These are phyloP conservation scores for Halictus rubicundus DNA, from an alignment of 1,140 invertebrate species.

Conservation along the genomic window DNA sequence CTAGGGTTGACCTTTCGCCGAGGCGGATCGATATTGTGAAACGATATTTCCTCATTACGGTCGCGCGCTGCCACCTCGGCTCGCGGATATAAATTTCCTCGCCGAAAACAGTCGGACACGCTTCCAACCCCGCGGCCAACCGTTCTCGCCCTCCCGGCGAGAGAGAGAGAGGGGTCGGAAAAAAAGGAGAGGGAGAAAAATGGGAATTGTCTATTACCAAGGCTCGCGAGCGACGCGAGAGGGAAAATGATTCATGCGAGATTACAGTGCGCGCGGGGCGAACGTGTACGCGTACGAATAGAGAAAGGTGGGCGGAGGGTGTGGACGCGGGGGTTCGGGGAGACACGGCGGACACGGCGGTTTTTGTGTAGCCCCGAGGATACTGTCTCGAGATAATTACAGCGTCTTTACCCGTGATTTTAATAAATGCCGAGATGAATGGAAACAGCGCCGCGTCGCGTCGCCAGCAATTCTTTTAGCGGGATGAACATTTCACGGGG, in stretches of 20 bases:
- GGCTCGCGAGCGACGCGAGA: not conserved
- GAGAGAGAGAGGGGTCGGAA: not conserved
- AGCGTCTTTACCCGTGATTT: slow-evolving; percentile 42
- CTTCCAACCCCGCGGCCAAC: not conserved
- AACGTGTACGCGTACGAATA: not conserved
- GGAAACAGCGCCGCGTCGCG: slow-evolving; percentile 35
- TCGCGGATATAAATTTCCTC: slow-evolving; percentile 48
- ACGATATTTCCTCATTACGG: slow-evolving; percentile 66
- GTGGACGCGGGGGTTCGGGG: not conserved
- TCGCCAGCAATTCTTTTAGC: slow-evolving; percentile 39
- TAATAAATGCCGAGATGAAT: slow-evolving; percentile 38
- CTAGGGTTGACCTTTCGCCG: slow-evolving; percentile 59
- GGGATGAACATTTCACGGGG: slow-evolving; percentile 39
- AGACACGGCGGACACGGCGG: not conserved
- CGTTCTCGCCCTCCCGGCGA: not conserved
- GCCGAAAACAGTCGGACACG: slow-evolving; percentile 42
- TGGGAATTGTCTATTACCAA: slow-evolving; percentile 36
- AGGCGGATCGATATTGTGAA: slow-evolving; percentile 60
- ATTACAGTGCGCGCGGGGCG: not conserved
- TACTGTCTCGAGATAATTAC: slow-evolving; percentile 45
- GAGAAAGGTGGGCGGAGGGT: not conserved
- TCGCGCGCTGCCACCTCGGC: slow-evolving; percentile 42
- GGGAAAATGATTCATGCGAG: slow-evolving; percentile 35
- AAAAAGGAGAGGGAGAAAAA: not conserved
- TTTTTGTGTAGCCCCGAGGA: slow-evolving; percentile 9